Percentiles rank a stretch among this genome's conserved stretches.
phyloP scores from a whole-genome alignment of 2,113 vertebrate genomes.

The Psettodes erumei region DNA sequence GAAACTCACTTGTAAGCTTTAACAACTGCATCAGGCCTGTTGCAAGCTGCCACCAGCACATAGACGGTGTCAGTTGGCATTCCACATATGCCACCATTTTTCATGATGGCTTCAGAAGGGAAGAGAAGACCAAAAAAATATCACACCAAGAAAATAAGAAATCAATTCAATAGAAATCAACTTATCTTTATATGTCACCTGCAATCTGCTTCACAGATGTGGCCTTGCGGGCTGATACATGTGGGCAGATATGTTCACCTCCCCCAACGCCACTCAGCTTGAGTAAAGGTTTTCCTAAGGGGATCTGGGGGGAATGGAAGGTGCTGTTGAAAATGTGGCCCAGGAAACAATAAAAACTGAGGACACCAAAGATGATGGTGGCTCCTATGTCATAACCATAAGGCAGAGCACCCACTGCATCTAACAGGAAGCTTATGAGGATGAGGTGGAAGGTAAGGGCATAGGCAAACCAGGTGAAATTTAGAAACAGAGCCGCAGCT shows the following conservation, averaged over 20 bases:
- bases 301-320: constrained; percentile 85
- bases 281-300: constrained; percentile 83
- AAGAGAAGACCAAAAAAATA: not conserved
- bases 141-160: not conserved
- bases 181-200: constrained; percentile 77
- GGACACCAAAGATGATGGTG: constrained; percentile 87
- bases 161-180: not conserved
- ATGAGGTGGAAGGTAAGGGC: constrained; percentile 87
- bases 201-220: constrained; percentile 88
- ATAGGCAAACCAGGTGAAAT: constrained; percentile 85
- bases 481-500: constrained; percentile 84
- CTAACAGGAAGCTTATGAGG: constrained; percentile 88
- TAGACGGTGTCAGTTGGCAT: constrained; percentile 93
- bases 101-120: constrained; percentile 87
- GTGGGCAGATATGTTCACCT: constrained; percentile 80
- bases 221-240: constrained; percentile 86
- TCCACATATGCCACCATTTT: constrained; percentile 87
- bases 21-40: constrained; percentile 87
- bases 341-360: constrained; percentile 91
- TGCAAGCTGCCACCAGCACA: constrained; percentile 91
- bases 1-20: constrained; percentile 88
- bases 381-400: constrained; percentile 87
- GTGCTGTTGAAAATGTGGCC: constrained; percentile 83
- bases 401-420: constrained; percentile 82
- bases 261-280: constrained; percentile 81